These are phyloP conservation scores for Coregonus ussuriensis DNA, from an alignment of 2,797 vertebrate genomes.

Conservation along the genomic window DNA sequence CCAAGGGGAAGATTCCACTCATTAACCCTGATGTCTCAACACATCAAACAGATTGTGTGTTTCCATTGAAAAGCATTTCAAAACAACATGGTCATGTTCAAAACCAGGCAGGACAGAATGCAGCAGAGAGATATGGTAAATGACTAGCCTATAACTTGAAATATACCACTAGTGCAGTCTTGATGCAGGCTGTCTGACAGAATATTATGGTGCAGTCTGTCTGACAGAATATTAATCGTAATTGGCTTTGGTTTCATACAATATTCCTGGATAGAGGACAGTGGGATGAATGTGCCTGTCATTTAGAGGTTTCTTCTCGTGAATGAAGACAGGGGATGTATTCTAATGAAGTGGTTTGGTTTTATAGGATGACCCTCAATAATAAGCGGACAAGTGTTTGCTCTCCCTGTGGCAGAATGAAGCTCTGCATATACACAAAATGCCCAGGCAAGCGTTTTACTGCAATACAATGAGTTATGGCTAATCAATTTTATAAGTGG, in stretches of 20 bases:
- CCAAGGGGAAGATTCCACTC: not conserved
- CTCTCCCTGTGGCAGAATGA: conserved; percentile 51
- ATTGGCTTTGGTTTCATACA: not conserved
- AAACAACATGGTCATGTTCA: not conserved
- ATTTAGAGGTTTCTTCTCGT: not conserved
- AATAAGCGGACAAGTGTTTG: conserved; percentile 63
- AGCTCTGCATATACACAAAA: conserved; percentile 61
- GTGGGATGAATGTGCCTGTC: conserved; percentile 13
- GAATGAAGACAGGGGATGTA: conserved; percentile 11
- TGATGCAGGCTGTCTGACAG: not conserved
- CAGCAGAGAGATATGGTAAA: not conserved
- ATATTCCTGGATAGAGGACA: conserved; percentile 11
- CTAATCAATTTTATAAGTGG: conserved; percentile 67
- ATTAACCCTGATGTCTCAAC: not conserved
- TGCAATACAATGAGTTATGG: conserved; percentile 67
- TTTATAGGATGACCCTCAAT: conserved; percentile 45
- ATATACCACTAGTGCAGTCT: not conserved
- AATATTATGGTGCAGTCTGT: not conserved
- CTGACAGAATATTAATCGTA: not conserved
- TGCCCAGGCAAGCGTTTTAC: conserved; percentile 51
- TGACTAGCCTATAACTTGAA: not conserved
- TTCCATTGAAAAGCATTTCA: no score
- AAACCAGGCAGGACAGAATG: not conserved
- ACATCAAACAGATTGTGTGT: not conserved
- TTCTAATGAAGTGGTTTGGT: conserved; percentile 37